Base-by-base conservation (phyloP, 2,113 vertebrate species). In the Pomatostomus ruficeps region DNA sequence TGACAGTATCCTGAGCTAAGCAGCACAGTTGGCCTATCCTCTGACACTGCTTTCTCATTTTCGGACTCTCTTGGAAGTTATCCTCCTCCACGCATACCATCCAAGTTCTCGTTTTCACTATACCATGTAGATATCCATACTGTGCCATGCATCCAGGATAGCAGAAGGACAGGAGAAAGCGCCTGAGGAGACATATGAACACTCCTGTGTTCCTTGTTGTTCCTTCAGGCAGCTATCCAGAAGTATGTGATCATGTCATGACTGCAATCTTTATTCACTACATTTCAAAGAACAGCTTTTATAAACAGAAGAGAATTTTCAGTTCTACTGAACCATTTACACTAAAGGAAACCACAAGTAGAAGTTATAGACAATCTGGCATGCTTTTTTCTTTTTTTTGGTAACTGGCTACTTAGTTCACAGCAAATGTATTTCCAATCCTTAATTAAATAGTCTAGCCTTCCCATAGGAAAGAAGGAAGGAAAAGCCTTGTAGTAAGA, bases 211-310 rank as follows among this genome's bases (percentile, higher is more conserved):
- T 51, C 46, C 51, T 88, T 0, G 0, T 35, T 22, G 4, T 16
- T 89, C 63, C 68, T 86, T 80, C 83, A 84, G 86, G 54, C 54
- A 79, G 35, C 25, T 77, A 11, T 68, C 49, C 67, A 91, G 70
- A 85, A 48, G 29, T 11, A 15, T 20, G 3, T 0, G 1, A 23
- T 43, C 31, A 11, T 3, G 2, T 16, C 1, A 1, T 66, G 71
- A 38, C 42, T 40, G 18, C 28, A 80, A 1, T 61, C 25, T 14
- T 67, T 62, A 42, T 75, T 77, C 46, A 28, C 22, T 82, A 6
- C 33, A 24, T 58, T 84, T 74, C 57, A 70, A 78, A 87, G 29
- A 81, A 46, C 35, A 85, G 38, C 25, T 89, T 88, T 62, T 66
- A 49, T 38, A 55, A 89, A 77, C 15, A 3, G 29, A 80, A 77